Conservation (phyloP, 2,797 vertebrate species). For the Setipinna tenuifilis region DNA sequence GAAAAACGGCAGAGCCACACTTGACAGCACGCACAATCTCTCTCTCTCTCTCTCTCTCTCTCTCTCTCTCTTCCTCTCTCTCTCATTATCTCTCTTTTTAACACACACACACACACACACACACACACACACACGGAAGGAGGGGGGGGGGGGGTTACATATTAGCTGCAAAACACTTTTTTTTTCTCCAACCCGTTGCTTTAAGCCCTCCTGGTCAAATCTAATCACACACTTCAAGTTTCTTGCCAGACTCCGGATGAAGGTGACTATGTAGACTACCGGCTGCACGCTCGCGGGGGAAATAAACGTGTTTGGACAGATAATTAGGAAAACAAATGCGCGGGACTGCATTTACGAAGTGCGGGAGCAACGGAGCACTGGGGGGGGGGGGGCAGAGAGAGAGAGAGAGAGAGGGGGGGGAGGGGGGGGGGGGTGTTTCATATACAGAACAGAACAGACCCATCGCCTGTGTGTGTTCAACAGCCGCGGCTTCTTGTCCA, state of each 20-base stretch:
- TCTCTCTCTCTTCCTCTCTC: neutral
- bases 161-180: conserved; percentile 4
- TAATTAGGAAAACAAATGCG: conserved; percentile 20
- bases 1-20: neutral
- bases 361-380: neutral
- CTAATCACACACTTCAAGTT: conserved; percentile 27
- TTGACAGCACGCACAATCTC: conserved; percentile 12
- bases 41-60: neutral
- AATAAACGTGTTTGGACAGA: conserved; percentile 1
- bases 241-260: conserved; percentile 16
- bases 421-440: neutral
- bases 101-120: neutral
- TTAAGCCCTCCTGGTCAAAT: neutral
- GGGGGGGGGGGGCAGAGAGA: neutral
- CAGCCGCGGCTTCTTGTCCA: neutral
- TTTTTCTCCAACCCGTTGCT: neutral
- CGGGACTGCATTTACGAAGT: conserved; percentile 7
- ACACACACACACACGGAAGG: neutral
- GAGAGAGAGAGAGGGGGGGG: neutral
- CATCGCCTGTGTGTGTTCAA: neutral
- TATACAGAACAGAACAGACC: neutral
- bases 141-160: neutral
- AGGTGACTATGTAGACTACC: neutral
- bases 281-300: neutral
- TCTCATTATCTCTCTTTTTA: neutral